phyloP scores from a whole-genome alignment of 2,888 invertebrate species.

The Mesochorus sp. region DNA sequence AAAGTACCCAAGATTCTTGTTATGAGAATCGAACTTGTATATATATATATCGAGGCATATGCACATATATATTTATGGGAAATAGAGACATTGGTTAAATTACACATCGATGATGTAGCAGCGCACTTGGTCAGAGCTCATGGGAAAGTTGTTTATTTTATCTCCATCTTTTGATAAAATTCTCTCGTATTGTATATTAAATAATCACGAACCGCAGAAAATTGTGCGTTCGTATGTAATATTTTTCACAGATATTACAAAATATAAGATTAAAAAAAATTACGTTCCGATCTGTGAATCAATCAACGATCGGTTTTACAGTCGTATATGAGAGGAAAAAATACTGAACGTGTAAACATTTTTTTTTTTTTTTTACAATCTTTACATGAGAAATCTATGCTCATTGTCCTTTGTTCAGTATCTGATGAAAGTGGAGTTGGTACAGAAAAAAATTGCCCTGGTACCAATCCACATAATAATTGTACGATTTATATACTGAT shows the following conservation, averaged over 20 bases:
- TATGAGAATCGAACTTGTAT: not conserved
- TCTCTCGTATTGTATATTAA: not conserved
- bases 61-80: not conserved
- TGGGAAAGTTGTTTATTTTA: constrained; percentile 3
- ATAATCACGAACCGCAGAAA: not conserved
- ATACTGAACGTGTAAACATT: not conserved
- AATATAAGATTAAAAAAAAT: not conserved
- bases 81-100: constrained; percentile 42
- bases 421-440: not conserved
- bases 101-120: constrained; percentile 8
- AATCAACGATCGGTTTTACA: not conserved
- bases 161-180: constrained; percentile 1
- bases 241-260: not conserved
- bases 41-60: not conserved
- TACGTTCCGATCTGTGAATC: not conserved
- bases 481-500: too few relatives aligned
- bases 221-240: not conserved
- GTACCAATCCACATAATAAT: not conserved
- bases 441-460: constrained; percentile 6
- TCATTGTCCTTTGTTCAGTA: not conserved
- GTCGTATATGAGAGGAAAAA: not conserved
- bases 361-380: not conserved
- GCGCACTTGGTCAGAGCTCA: not conserved
- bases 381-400: not conserved
- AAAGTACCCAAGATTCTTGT: constrained; percentile 26